These are phyloP conservation scores for Mustela lutreola DNA, from an alignment of 2,113 vertebrate species.

Conservation along the genomic window DNA sequence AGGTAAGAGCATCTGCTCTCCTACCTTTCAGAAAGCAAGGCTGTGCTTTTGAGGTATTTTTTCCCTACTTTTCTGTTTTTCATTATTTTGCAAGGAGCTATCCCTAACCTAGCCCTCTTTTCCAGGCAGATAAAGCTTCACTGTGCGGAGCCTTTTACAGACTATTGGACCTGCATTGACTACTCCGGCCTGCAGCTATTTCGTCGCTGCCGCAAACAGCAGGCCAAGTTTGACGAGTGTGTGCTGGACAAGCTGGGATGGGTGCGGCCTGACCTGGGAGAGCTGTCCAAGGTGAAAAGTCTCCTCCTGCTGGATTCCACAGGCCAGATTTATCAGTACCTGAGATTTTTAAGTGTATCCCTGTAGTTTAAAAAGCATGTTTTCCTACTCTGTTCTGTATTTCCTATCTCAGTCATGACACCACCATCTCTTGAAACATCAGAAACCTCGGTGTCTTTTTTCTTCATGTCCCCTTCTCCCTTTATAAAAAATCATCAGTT, in stretches of 20 bases:
- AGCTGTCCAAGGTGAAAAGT: conserved; percentile 96
- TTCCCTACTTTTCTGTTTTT: background rate
- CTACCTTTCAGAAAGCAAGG: background rate
- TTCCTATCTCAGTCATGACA: background rate
- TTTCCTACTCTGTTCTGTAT: background rate
- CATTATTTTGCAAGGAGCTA: background rate
- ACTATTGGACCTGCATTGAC: conserved; percentile 98
- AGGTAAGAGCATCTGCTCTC: background rate
- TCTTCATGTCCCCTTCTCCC: background rate
- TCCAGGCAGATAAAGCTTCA: conserved; percentile 94
- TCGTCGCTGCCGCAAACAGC: conserved; percentile 93
- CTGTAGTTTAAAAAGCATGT: background rate
- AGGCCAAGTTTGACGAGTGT: conserved; percentile 95
- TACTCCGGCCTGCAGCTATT: conserved; percentile 89
- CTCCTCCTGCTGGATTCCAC: background rate
- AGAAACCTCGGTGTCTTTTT: background rate
- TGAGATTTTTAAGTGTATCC: background rate
- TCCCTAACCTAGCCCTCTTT: background rate
- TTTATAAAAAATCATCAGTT: background rate
- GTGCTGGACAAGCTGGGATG: conserved; percentile 97
- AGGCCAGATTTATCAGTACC: background rate
- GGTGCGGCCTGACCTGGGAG: conserved; percentile 95
- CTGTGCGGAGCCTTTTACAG: conserved; percentile 96
- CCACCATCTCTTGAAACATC: background rate
- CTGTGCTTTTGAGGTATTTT: background rate